These are phyloP conservation scores for Phymorhynchus buccinoides DNA, from an alignment of 1,140 invertebrate species.

Conservation along the genomic window DNA sequence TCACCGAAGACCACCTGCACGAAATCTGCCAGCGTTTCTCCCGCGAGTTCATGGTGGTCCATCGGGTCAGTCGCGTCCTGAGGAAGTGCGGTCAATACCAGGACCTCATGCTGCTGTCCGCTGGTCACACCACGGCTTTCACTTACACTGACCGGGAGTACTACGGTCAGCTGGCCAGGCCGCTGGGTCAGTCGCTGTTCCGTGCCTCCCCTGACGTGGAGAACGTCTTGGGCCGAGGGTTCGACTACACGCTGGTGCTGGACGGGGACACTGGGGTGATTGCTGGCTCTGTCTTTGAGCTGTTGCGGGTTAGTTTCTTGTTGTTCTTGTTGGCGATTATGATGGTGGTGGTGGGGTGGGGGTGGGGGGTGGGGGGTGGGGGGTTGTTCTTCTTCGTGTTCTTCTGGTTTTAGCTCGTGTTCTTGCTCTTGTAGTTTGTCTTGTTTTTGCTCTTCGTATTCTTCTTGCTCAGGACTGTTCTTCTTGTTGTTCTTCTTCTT, in stretches of 20 bases:
- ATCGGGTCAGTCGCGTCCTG: slow-evolving; percentile 63
- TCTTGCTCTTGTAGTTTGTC: too few species aligned
- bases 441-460: too few species aligned
- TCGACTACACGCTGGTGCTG: slow-evolving; percentile 68
- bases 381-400: too few species aligned
- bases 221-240: slow-evolving; percentile 59
- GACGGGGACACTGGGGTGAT: slow-evolving; percentile 65
- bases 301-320: slow-evolving; percentile 44
- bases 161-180: slow-evolving; percentile 60
- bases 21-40: slow-evolving; percentile 62
- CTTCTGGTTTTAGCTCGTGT: too few species aligned
- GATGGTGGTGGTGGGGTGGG: not conserved
- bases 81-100: slow-evolving; percentile 70
- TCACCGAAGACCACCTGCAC: slow-evolving; percentile 60
- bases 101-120: slow-evolving; percentile 66
- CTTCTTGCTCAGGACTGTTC: too few species aligned
- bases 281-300: slow-evolving; percentile 54
- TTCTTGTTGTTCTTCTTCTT: too few species aligned
- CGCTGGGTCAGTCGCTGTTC: slow-evolving; percentile 59
- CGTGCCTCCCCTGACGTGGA: slow-evolving; percentile 60
- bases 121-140: slow-evolving; percentile 61
- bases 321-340: too few species aligned
- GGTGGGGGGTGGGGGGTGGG: not conserved
- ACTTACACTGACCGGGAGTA: slow-evolving; percentile 60
- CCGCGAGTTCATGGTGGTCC: slow-evolving; percentile 67